Conservation (phyloP, 1,140 invertebrate genomes). For the Zelostemma sp. region DNA sequence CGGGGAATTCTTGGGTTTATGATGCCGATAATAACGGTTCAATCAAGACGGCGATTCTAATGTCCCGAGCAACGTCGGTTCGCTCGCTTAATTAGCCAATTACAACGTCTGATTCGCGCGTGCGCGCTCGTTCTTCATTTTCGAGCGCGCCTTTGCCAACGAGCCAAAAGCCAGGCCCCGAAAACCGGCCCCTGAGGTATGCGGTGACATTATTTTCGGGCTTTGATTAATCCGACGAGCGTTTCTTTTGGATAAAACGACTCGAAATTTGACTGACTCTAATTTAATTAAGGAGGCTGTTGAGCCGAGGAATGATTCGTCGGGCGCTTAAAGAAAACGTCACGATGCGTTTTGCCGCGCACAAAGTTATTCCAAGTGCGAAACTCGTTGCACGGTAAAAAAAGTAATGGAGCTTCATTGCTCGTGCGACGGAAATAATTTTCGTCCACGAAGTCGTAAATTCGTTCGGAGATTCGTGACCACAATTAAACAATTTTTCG, state of each 20-base stretch:
- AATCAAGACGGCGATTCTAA: constrained; percentile 6
- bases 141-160: not conserved
- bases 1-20: not conserved
- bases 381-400: not conserved
- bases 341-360: not conserved
- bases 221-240: not conserved
- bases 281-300: too few species aligned
- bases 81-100: constrained; percentile 18
- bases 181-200: not conserved
- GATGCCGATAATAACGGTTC: constrained; percentile 13
- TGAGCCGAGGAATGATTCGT: not conserved
- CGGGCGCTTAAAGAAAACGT: not conserved
- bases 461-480: not conserved
- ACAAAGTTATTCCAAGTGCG: not conserved
- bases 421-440: not conserved
- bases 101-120: not conserved
- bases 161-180: not conserved
- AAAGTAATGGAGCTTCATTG: not conserved
- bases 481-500: not conserved
- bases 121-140: not conserved
- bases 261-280: too few species aligned
- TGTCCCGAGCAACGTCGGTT: not conserved
- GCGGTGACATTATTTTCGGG: not conserved
- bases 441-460: not conserved
- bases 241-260: too few species aligned